Conservation (phyloP, 2,888 invertebrate species). For the Diloba caeruleocephala region DNA sequence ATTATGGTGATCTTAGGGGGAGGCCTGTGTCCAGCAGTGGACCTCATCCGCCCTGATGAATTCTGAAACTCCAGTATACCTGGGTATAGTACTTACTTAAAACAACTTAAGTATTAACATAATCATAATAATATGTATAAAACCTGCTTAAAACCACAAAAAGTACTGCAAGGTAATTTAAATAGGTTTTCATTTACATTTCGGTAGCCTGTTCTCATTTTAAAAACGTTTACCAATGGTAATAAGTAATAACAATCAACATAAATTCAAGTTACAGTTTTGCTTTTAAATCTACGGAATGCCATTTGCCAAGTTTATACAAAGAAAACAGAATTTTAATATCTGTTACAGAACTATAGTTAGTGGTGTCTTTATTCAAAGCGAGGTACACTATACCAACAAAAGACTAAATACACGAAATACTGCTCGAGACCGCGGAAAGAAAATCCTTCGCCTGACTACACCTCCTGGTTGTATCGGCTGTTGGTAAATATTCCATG, state of each 20-base stretch:
- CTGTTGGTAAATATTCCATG: conserved; percentile 36
- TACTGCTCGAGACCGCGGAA: conserved; percentile 10
- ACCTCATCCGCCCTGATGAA: no score
- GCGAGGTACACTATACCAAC: conserved; percentile 18
- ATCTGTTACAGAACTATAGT: conserved; percentile 22
- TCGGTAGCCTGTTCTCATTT: conserved; percentile 13
- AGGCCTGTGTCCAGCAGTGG: no score
- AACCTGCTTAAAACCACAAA: background rate
- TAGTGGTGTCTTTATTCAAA: conserved; percentile 30
- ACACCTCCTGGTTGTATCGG: background rate
- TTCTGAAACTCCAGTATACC: no score
- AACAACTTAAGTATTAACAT: no score
- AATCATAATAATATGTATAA: no score
- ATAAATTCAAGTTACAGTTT: conserved; percentile 36
- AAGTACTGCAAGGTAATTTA: background rate
- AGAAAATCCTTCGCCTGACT: conserved; percentile 8
- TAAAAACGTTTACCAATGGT: conserved; percentile 35
- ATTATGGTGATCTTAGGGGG: no score
- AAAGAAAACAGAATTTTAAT: conserved; percentile 7
- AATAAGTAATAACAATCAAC: conserved; percentile 44
- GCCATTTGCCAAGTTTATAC: conserved; percentile 23
- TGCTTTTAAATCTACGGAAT: conserved; percentile 22
- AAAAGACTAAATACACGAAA: conserved; percentile 20
- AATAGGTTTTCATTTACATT: conserved; percentile 11
- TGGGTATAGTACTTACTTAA: no score